Conservation (phyloP, 2,888 invertebrate species). For the Frankliniella intonsa region DNA sequence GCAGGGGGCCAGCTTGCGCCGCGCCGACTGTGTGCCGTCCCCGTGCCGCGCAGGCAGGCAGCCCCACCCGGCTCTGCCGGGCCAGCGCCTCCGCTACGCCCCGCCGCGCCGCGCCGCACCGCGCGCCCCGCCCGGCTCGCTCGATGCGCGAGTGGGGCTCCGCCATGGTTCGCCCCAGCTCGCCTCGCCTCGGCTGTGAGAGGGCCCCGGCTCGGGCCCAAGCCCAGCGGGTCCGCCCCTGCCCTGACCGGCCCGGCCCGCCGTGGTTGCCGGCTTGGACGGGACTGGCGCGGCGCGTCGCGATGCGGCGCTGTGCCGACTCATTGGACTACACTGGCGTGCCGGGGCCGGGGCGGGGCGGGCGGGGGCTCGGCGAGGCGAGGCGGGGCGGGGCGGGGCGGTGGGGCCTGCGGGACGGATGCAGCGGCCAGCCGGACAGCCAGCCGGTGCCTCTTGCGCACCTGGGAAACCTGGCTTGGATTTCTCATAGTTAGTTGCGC, state of each 20-base stretch:
- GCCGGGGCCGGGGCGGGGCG: neutral
- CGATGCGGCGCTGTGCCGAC: neutral
- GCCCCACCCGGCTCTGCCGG: neutral
- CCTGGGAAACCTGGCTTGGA: too few relatives aligned
- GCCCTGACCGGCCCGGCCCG: too few relatives aligned
- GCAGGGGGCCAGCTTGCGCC: neutral
- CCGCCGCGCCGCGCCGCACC: neutral
- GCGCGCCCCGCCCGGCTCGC: neutral
- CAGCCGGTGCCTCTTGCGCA: neutral
- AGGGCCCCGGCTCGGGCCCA: neutral
- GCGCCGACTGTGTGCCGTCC: neutral
- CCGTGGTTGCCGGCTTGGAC: neutral
- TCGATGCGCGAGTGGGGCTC: neutral
- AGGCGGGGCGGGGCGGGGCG: neutral
- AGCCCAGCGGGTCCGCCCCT: too few relatives aligned
- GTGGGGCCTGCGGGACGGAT: neutral
- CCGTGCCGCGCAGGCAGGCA: neutral
- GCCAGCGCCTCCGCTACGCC: neutral
- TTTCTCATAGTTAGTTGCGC: too few relatives aligned
- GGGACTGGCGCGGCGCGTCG: neutral
- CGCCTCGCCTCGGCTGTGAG: neutral
- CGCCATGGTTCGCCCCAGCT: neutral
- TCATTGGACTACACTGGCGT: neutral
- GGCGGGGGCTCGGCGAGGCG: neutral
- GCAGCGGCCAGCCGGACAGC: neutral